Evolutionary conservation across 2,797 vertebrate genomes (phyloP).

Genomic region (Oreochromis mossambicus): DNA sequence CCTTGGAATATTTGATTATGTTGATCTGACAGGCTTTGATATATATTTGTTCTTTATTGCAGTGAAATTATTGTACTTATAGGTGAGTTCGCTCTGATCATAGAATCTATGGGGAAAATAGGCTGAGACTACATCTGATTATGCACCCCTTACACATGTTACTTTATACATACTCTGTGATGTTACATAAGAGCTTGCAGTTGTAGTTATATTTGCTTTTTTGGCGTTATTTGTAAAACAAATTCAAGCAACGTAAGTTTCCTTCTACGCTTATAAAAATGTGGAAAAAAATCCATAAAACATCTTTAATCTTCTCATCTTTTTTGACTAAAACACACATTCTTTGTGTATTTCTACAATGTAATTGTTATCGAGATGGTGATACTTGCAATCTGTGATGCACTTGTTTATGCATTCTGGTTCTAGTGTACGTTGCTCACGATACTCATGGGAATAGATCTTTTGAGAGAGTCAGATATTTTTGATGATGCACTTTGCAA

Average conservation of each 20-base stretch:
- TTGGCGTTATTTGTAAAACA: neutral
- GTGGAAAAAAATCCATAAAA: neutral
- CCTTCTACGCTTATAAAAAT: neutral
- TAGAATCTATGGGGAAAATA: neutral
- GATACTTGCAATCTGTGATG: constrained; percentile 3
- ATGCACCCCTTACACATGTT: neutral
- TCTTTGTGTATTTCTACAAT: neutral
- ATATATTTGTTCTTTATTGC: neutral
- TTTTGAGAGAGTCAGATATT: constrained; percentile 28
- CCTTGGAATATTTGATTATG: constrained; percentile 27
- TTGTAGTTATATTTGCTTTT: neutral
- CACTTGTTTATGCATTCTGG: constrained; percentile 40
- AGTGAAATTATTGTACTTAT: neutral
- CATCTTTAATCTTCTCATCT: neutral
- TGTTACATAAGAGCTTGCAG: neutral
- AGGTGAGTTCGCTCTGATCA: neutral
- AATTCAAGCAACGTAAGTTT: neutral
- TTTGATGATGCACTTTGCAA: constrained; percentile 41
- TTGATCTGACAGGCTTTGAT: constrained; percentile 7
- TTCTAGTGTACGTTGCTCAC: constrained; percentile 6
- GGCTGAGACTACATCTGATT: neutral
- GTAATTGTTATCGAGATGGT: constrained; percentile 3
- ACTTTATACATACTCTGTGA: neutral
- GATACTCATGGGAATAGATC: constrained; percentile 15
- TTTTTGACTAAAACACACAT: neutral